Conservation (phyloP, 1,140 invertebrate genomes). For the Eueides isabella region DNA sequence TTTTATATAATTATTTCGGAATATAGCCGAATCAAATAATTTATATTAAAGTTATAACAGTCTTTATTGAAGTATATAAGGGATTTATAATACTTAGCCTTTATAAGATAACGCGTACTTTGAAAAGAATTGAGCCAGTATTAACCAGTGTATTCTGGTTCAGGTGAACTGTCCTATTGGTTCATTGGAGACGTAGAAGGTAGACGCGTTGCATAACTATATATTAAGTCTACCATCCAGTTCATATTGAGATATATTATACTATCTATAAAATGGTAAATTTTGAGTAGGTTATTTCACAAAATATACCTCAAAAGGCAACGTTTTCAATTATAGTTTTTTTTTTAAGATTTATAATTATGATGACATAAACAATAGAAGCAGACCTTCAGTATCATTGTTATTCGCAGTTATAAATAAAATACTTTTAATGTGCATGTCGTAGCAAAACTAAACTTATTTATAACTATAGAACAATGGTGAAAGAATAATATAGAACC, state of each 20-base stretch:
- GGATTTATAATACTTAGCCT: conserved; percentile 16
- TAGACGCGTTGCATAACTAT: conserved; percentile 45
- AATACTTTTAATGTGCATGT: not conserved
- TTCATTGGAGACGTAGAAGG: conserved; percentile 51
- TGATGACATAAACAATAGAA: too few species aligned
- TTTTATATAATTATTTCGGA: not conserved
- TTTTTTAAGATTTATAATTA: too few species aligned
- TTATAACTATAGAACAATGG: conserved; percentile 10
- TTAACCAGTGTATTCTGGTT: conserved; percentile 52
- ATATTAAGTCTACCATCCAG: conserved; percentile 5
- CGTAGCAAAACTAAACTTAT: not conserved
- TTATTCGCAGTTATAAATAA: not conserved
- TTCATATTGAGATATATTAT: not conserved
- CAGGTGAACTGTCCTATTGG: conserved; percentile 41
- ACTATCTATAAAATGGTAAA: not conserved
- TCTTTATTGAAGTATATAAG: not conserved
- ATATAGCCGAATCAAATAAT: not conserved
- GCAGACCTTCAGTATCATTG: too few species aligned
- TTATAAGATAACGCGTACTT: conserved; percentile 48
- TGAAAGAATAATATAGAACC: conserved; percentile 17
- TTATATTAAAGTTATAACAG: not conserved
- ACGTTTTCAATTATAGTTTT: too few species aligned
- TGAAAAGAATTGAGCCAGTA: conserved; percentile 52
- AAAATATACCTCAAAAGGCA: not conserved
- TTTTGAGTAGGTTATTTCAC: not conserved